Base-by-base conservation (phyloP, 1,140 invertebrate species). In the Rhopalosiphum maidis region DNA sequence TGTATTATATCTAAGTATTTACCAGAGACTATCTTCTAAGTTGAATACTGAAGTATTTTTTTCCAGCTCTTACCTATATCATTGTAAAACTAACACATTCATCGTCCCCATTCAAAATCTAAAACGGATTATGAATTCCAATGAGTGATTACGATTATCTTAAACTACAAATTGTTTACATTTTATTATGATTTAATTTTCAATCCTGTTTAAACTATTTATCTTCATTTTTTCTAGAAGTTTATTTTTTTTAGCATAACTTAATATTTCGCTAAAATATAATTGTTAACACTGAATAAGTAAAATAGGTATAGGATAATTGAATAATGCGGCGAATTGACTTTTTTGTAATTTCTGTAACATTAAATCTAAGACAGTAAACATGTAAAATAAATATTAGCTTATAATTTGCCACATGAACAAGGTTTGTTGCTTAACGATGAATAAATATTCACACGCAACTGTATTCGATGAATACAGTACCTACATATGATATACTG, bases 331-430 rank as follows among this genome's bases (percentile, higher is more conserved):
- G 30, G 30, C 25, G 22, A 54, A 60, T 60, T 30, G 55, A 8
- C 30, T 60, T 30, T 51, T 60, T 60, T 60, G 9, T 60, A 2
- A 60, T 60, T 60, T 60, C 55, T 60, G 2, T 60, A 60, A 60
- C 30, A 60, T 30, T 15, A 60, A 60, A 30, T 60, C 9, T 60
- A 11, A 60, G 55, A 1, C 25, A 60, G 55, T 60, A 30, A 30
- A 60, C 23, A 30, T 9, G 25, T 68, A 68, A 68, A 68, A 68
- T 68, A n/a, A 68, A 68, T 68, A 68, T 68, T 68, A 68, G 25
- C 15, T 68, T 68, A 68, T 77, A n/a, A 77, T 77, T 77, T 77
- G 60, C 60, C 60, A 77, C 60, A 77, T 77, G 60, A 77, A 77
- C 60, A 77, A 77, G 15, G 30, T 77, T 77, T 15, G 8, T 15